phyloP scores from a whole-genome alignment of 2,888 invertebrate genomes.

The Zonitis immaculata region DNA sequence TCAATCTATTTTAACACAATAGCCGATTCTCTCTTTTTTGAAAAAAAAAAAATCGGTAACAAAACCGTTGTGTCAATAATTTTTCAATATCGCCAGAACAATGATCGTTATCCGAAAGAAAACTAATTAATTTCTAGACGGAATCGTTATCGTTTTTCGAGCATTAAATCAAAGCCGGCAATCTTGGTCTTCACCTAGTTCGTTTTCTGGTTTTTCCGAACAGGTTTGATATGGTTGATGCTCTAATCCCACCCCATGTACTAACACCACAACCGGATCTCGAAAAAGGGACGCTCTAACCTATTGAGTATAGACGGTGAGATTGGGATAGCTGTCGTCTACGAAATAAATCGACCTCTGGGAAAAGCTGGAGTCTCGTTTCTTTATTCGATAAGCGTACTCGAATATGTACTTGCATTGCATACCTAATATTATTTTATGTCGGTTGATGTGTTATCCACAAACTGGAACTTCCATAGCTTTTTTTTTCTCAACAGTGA shows the following conservation, averaged over 20 bases:
- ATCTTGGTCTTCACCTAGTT: slow-evolving; percentile 32
- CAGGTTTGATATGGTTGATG: background rate
- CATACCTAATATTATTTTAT: slow-evolving; percentile 27
- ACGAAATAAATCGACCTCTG: slow-evolving; percentile 31
- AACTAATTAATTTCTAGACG: slow-evolving; percentile 30
- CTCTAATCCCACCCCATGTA: background rate
- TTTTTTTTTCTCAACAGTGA: background rate
- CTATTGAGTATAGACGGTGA: background rate
- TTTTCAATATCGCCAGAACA: slow-evolving; percentile 10
- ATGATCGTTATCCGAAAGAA: slow-evolving; percentile 21
- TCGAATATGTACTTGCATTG: slow-evolving; percentile 18
- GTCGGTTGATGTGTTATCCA: background rate
- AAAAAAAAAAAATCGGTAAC: background rate
- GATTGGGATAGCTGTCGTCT: slow-evolving; percentile 26
- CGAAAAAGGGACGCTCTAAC: background rate
- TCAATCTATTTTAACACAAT: background rate
- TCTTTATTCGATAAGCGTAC: slow-evolving; percentile 24
- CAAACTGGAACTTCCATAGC: background rate
- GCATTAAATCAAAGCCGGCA: slow-evolving; percentile 32
- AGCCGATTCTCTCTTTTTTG: background rate
- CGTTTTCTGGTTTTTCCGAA: slow-evolving; percentile 8
- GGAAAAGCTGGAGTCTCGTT: slow-evolving; percentile 18
- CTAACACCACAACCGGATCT: background rate
- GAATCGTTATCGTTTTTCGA: slow-evolving; percentile 22
- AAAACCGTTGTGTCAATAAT: slow-evolving; percentile 9